phyloP scores from a whole-genome alignment of 1,140 invertebrate species.

The Centruroides sculpturatus region DNA sequence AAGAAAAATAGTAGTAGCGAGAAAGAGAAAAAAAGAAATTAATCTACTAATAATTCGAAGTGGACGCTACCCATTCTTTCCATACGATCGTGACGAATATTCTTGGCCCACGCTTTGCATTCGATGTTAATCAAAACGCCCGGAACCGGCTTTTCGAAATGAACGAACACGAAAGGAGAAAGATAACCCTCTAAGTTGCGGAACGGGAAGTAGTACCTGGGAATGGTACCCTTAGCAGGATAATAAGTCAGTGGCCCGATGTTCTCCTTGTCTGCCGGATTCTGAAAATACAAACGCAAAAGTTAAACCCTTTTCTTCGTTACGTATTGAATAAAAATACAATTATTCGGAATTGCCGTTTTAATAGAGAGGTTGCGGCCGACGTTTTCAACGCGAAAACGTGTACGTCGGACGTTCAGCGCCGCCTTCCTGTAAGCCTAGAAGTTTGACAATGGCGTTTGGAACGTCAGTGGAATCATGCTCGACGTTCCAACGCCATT shows the following conservation, averaged over 20 bases:
- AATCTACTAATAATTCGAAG: constrained; percentile 89
- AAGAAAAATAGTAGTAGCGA: too few species aligned
- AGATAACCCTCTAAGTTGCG: constrained; percentile 59
- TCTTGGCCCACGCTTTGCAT: constrained; percentile 90
- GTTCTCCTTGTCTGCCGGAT: constrained; percentile 73
- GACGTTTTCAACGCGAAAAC: too few species aligned
- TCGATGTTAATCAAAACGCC: constrained; percentile 88
- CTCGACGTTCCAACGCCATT: too few species aligned
- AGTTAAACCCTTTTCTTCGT: too few species aligned
- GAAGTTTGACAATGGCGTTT: too few species aligned
- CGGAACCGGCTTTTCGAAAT: constrained; percentile 61
- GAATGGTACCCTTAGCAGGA: constrained; percentile 40
- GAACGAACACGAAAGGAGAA: constrained; percentile 71
- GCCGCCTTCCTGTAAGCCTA: too few species aligned
- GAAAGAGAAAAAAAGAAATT: constrained; percentile 36
- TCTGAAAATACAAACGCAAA: constrained; percentile 32
- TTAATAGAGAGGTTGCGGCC: too few species aligned
- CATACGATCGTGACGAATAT: constrained; percentile 72
- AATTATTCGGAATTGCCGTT: too few species aligned
- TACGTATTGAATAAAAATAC: too few species aligned
- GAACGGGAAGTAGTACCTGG: constrained; percentile 69
- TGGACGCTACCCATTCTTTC: constrained; percentile 83
- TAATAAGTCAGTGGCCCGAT: constrained; percentile 61
- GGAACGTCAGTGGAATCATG: too few species aligned
- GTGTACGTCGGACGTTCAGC: too few species aligned